These are phyloP conservation scores for Homalodisca vitripennis DNA, from an alignment of 1,140 invertebrate genomes.

Conservation along the genomic window DNA sequence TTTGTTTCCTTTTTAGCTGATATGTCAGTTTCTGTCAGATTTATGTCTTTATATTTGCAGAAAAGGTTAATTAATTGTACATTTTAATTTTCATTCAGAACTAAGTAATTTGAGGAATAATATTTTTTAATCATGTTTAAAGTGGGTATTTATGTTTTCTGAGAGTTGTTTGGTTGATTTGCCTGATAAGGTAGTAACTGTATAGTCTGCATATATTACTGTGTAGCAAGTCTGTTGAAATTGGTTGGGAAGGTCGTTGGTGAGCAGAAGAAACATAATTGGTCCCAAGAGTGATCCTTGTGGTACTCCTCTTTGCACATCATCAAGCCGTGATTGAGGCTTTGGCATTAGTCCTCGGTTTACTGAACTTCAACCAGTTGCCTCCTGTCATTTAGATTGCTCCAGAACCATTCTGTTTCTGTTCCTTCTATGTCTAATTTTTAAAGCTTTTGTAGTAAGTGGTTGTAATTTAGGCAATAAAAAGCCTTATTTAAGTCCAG, in stretches of 20 bases:
- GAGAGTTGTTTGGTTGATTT: background rate
- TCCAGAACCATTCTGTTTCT: too few relatives aligned
- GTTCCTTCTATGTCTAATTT: background rate
- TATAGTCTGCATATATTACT: background rate
- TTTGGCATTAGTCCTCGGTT: background rate
- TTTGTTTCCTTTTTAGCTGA: too few relatives aligned
- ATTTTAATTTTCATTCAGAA: background rate
- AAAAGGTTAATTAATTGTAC: background rate
- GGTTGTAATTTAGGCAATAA: constrained; percentile 19
- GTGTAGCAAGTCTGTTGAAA: background rate
- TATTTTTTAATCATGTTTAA: background rate
- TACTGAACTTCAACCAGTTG: too few relatives aligned
- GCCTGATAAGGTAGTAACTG: background rate
- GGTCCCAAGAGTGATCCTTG: background rate
- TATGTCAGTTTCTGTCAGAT: too few relatives aligned
- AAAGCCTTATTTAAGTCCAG: constrained; percentile 2
- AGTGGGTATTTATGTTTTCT: background rate
- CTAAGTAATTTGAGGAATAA: background rate
- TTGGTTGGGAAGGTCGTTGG: background rate
- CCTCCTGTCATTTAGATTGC: too few relatives aligned
- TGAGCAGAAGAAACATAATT: background rate
- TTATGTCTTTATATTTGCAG: too few relatives aligned
- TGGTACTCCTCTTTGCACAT: background rate
- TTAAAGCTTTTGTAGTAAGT: background rate
- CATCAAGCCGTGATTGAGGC: background rate